phyloP scores from a whole-genome alignment of 1,140 invertebrate genomes.

The Berghia stephanieae region DNA sequence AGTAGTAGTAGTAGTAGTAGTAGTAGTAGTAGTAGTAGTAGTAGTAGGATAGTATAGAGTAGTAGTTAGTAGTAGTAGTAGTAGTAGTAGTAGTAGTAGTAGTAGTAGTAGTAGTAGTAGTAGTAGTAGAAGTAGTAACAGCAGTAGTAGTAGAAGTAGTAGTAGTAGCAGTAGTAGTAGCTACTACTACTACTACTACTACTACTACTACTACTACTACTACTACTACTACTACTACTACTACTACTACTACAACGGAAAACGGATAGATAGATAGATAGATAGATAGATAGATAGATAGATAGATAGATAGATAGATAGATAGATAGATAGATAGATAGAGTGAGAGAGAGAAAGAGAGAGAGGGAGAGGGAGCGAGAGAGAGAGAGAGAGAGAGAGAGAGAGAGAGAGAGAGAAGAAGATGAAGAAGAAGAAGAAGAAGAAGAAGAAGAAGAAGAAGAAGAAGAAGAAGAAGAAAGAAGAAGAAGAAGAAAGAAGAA shows the following conservation, averaged over 20 bases:
- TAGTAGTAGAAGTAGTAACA: background rate
- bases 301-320: too few relatives aligned
- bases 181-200: slow-evolving; percentile 10
- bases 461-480: too few relatives aligned
- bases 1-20: background rate
- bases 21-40: too few relatives aligned
- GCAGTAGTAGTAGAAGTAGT: background rate
- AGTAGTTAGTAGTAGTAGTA: too few relatives aligned
- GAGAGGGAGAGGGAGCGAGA: too few relatives aligned
- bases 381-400: background rate
- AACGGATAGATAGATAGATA: too few relatives aligned
- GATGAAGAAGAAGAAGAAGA: background rate
- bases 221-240: slow-evolving; percentile 8
- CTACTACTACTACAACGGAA: slow-evolving; percentile 1
- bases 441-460: background rate
- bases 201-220: slow-evolving; percentile 7
- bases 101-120: background rate
- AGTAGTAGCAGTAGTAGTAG: slow-evolving; percentile 14
- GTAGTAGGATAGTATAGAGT: too few relatives aligned
- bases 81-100: background rate
- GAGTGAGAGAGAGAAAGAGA: too few relatives aligned
- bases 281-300: too few relatives aligned
- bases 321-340: too few relatives aligned
- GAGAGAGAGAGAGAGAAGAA: background rate
- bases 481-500: too few relatives aligned